Base-by-base conservation (phyloP, 2,113 vertebrate species). In the Carassius gibelio region DNA sequence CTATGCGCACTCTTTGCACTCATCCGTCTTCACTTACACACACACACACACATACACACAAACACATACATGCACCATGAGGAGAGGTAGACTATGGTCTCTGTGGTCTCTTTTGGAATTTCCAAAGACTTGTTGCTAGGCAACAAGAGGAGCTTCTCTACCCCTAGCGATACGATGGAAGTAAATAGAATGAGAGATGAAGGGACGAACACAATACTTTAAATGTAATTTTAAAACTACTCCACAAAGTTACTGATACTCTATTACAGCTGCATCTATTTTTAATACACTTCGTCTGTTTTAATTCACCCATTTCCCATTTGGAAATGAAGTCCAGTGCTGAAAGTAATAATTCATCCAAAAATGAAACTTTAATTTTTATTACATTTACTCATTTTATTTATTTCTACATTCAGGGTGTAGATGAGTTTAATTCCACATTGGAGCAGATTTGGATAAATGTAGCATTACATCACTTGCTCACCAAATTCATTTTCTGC, bases 71-170 rank as follows among this genome's bases (percentile, higher is more conserved):
- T 81, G 78, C 52, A 61, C 80, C 83, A 52, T 36, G 6, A 84
- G 79, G 82, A 85, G 86, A 86, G 68, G 66, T 77, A 71, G 77
- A 82, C 81, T 79, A 59, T 50, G 66, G 64, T 84, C 75, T 88
- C 80, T 71, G 59, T 82, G 82, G 87, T 88, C 76, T 87, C 91
- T 85, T 89, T 88, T 87, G 88, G 89, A 90, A 90, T 89, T 90
- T 87, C 83, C 45, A 75, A 87, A 61, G 85, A 64, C 88, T 83
- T 82, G 91, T 92, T 92, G 91, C 91, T 91, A 90, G 62, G 91
- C 86, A 91, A 92, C 90, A 89, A 82, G 87, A 80, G 85, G 88
- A 90, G 86, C 86, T 86, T 88, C 83, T 84, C 71, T 87, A 86
- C 83, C 75, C 86, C 23, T 86, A 84, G 72, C 6, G 55, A 81